A percentile compares a stretch with the other conserved stretches of the same genome.
Conservation (phyloP, 2,888 invertebrate species). For the Timandra comae region DNA sequence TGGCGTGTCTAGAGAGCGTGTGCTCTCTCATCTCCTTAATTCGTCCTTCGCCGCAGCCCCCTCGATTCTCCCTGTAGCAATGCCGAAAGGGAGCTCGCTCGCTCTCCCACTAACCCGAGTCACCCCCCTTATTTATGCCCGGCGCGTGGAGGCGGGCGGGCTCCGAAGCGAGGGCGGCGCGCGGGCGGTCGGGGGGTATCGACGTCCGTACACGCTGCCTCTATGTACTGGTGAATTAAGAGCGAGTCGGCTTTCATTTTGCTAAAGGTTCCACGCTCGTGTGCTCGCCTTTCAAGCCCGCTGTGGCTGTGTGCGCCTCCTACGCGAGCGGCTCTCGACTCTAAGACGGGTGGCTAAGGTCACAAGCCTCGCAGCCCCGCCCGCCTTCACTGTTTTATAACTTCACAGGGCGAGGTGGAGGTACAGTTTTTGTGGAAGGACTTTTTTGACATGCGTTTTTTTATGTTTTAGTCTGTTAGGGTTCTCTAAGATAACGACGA, state of each 20-base stretch:
- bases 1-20: constrained; percentile 72
- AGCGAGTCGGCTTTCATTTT: constrained; percentile 77
- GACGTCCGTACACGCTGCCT: constrained; percentile 54
- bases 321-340: constrained; percentile 49
- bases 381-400: constrained; percentile 69
- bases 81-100: constrained; percentile 56
- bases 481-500: constrained; percentile 74
- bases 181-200: constrained; percentile 38
- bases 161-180: constrained; percentile 23
- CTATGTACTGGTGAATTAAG: constrained; percentile 74
- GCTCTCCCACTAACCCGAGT: constrained; percentile 72
- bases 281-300: constrained; percentile 70
- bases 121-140: constrained; percentile 71
- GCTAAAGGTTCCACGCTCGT: constrained; percentile 74
- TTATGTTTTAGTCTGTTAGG: constrained; percentile 75
- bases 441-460: constrained; percentile 76
- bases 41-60: constrained; percentile 76
- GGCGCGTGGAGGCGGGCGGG: constrained; percentile 42
- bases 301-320: constrained; percentile 45
- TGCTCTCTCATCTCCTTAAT: constrained; percentile 77
- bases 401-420: constrained; percentile 66
- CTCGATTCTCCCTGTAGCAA: constrained; percentile 64
- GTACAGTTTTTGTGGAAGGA: constrained; percentile 73
- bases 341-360: constrained; percentile 52
- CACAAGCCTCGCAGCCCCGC: constrained; percentile 40